Evolutionary conservation across 2,888 invertebrate genomes (phyloP).

Genomic region (Synergus itoensis): DNA sequence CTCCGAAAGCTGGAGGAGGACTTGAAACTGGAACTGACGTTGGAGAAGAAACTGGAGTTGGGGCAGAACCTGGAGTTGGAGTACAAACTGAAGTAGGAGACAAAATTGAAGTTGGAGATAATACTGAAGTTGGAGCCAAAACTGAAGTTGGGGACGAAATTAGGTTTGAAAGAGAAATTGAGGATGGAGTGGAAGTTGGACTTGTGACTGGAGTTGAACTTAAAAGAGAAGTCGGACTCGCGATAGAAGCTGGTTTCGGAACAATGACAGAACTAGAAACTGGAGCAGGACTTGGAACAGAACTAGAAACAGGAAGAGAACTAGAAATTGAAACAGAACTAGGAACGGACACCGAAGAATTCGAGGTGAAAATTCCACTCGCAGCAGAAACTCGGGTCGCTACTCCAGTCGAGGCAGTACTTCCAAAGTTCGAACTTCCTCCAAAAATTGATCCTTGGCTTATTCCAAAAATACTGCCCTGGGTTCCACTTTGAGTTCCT

Average conservation of each 20-base stretch:
- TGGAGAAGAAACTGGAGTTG: slow-evolving; percentile 18
- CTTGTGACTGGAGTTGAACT: neutral
- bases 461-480: neutral
- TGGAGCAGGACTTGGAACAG: neutral
- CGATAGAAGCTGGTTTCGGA: neutral
- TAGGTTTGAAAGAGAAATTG: slow-evolving; percentile 42
- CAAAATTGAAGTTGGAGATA: slow-evolving; percentile 49
- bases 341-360: neutral
- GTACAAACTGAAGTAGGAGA: slow-evolving; percentile 27
- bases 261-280: neutral
- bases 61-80: neutral
- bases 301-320: neutral
- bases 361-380: neutral
- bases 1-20: neutral
- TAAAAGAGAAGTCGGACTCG: neutral
- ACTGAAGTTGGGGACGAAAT: slow-evolving; percentile 41
- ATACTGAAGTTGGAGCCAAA: slow-evolving; percentile 46
- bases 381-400: neutral
- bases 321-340: neutral
- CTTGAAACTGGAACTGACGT: neutral
- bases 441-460: slow-evolving; percentile 12
- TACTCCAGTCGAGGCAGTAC: neutral
- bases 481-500: neutral
- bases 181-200: slow-evolving; percentile 5
- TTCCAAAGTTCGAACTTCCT: neutral